phyloP scores from a whole-genome alignment of 2,113 vertebrate genomes.

The Camelus bactrianus region DNA sequence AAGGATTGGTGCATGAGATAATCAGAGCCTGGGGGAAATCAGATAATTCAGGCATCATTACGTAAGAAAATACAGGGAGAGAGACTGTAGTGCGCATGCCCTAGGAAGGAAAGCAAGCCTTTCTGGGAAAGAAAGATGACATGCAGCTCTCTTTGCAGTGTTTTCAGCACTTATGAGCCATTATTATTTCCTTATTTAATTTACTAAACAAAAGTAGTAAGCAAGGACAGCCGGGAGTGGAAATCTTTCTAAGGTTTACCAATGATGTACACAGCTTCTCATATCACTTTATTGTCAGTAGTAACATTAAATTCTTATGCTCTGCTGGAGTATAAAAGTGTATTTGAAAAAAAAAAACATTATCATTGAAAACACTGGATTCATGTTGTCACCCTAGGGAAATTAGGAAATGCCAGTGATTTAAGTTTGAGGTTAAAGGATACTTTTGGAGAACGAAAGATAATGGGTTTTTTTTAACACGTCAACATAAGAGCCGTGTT shows the following conservation, averaged over 20 bases:
- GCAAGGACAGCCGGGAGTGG: not conserved
- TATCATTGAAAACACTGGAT: not conserved
- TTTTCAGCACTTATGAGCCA: not conserved
- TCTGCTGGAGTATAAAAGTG: not conserved
- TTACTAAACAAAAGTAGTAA: not conserved
- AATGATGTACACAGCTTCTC: not conserved
- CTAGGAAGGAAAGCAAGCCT: not conserved
- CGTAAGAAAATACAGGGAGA: not conserved
- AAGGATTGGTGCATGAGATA: not conserved
- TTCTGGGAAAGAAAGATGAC: not conserved
- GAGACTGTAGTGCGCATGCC: not conserved
- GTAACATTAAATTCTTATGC: not conserved
- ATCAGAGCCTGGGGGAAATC: not conserved
- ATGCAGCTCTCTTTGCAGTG: not conserved
- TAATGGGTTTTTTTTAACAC: not conserved
- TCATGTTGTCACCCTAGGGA: not conserved
- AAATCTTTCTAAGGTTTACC: constrained; percentile 41
- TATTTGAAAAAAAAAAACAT: not conserved
- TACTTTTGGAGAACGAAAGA: constrained; percentile 19
- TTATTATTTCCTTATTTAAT: constrained; percentile 56
- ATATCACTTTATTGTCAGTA: not conserved
- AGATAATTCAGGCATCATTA: constrained; percentile 40
- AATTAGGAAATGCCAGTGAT: constrained; percentile 27
- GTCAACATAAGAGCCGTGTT: not conserved
- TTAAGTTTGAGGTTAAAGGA: constrained; percentile 45